A percentile compares a stretch with the other conserved stretches of the same genome.
These are phyloP conservation scores for Onychostruthus taczanowskii DNA, from an alignment of 2,113 vertebrate species.

Conservation along the genomic window DNA sequence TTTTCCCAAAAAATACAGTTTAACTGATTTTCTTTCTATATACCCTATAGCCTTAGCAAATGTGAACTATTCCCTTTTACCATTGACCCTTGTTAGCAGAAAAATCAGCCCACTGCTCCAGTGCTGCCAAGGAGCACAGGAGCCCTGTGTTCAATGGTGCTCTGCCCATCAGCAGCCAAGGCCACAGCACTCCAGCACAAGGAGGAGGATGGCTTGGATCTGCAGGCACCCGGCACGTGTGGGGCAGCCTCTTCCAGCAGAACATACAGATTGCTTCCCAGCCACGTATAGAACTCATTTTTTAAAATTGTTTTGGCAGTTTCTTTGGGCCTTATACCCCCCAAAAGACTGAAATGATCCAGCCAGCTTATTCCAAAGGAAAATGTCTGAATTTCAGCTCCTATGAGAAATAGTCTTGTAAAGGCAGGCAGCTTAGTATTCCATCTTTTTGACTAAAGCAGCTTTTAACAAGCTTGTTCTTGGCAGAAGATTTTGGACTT, in stretches of 20 bases:
- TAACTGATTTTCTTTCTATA: background rate
- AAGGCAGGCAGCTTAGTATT: constrained; percentile 26
- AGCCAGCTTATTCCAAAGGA: constrained; percentile 7
- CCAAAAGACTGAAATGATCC: background rate
- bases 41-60: background rate
- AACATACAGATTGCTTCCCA: constrained; percentile 19
- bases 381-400: constrained; percentile 4
- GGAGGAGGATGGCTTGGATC: background rate
- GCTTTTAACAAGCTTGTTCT: constrained; percentile 20
- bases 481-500: constrained; percentile 38
- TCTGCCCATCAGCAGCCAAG: background rate
- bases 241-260: background rate
- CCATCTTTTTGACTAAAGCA: constrained; percentile 37
- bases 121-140: background rate
- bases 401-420: background rate
- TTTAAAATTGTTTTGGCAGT: background rate
- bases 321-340: background rate
- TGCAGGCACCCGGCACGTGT: rapidly evolving
- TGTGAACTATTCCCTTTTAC: background rate
- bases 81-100: background rate
- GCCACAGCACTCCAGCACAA: background rate
- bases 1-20: background rate
- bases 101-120: background rate
- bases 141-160: background rate
- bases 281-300: background rate